These are phyloP conservation scores for Nomada flava DNA, from an alignment of 2,888 invertebrate genomes.

Conservation along the genomic window DNA sequence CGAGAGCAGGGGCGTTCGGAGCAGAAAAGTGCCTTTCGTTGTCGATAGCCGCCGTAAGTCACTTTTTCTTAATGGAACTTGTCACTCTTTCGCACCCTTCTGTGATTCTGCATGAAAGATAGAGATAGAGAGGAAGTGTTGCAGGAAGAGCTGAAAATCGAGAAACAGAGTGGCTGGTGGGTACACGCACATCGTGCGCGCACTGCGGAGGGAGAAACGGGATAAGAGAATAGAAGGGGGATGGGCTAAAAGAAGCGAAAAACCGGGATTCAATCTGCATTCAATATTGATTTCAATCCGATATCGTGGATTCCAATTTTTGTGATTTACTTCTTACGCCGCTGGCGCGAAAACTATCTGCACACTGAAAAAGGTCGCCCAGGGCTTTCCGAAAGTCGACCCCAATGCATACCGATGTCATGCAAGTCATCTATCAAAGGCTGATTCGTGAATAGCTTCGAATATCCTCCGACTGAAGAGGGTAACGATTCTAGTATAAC, in stretches of 20 bases:
- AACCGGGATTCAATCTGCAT: constrained; percentile 80
- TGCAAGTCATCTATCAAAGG: constrained; percentile 55
- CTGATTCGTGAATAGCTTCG: constrained; percentile 41
- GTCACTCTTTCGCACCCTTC: constrained; percentile 71
- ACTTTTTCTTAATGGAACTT: constrained; percentile 80
- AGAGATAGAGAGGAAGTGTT: constrained; percentile 35
- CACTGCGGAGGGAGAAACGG: constrained; percentile 30
- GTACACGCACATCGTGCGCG: constrained; percentile 7
- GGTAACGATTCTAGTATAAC: background rate
- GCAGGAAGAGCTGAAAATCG: constrained; percentile 44
- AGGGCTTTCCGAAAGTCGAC: constrained; percentile 50
- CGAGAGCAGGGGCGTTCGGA: constrained; percentile 45
- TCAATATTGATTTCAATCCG: constrained; percentile 83
- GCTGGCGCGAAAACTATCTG: constrained; percentile 51
- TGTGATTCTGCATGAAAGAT: constrained; percentile 33
- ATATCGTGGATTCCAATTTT: constrained; percentile 80
- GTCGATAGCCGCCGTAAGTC: constrained; percentile 78
- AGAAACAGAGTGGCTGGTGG: constrained; percentile 45
- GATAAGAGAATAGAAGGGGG: constrained; percentile 28
- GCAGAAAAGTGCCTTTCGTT: constrained; percentile 77
- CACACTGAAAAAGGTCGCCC: constrained; percentile 46
- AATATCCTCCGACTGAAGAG: background rate
- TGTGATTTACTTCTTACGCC: constrained; percentile 81
- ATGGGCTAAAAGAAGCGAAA: constrained; percentile 49
- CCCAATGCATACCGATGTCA: constrained; percentile 56